Evolutionary conservation across 2,113 vertebrate species (phyloP), one percentile per base, ranked within the genome.

Genomic region (Eulemur rufifrons): DNA sequence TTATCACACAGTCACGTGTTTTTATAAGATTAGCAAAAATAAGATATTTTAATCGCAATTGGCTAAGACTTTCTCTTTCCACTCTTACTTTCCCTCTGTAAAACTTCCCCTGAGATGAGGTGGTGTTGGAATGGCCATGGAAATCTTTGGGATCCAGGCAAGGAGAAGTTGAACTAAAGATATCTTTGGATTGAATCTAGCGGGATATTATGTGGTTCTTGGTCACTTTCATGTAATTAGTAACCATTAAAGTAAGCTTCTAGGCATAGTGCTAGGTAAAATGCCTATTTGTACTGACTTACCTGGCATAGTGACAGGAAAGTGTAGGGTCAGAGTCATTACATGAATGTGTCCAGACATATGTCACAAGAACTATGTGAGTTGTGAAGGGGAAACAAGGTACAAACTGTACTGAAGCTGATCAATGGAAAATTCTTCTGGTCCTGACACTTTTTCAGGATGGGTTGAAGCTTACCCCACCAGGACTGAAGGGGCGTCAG

Each of bases 11-110:
- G 15, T 50, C 39, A 89, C 8, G 29, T 27, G 7, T 39, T 80
- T 89, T 94, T 64, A 32, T 20, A 47, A 83, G 83, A 94, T 77
- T 89, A 10, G 71, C 25, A n/a, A 76, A 73, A 91, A 73, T 81
- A 52, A 76, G 50, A 52, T 25, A 50, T 47, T 76, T 88, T 63
- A 83, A 54, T 54, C 47, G 3, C 71, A 89, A 23, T 34, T 71
- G 42, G 27, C 71, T 84, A 89, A 84, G 45, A 81, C 47, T 39
- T 66, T 81, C 21, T 86, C 15, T 89, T 85, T 89, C 39, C 8
- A 12, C 56, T 64, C 64, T 89, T 29, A 29, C 12, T 50, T 71
- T 23, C 6, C 29, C 52, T 87, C 61, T 84, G n/a, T 52, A n/a
- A 63, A 29, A 37, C 23, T 45, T 54, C 21, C 12, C 15, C 18